phyloP scores from a whole-genome alignment of 2,888 invertebrate species.

The Diaphora mendica region DNA sequence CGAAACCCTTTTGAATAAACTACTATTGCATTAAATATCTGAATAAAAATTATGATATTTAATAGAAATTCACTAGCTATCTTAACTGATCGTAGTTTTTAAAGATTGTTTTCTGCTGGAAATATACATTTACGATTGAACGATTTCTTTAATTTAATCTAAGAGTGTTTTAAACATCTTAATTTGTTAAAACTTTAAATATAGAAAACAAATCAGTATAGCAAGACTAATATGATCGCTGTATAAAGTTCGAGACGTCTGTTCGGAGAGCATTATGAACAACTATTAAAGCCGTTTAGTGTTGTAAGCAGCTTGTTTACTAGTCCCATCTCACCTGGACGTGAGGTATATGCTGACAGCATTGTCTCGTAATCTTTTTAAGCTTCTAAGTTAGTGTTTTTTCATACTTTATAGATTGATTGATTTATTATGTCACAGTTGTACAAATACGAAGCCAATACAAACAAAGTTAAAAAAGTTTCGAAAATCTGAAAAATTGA shows the following conservation, averaged over 20 bases:
- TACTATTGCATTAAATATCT: too few relatives aligned
- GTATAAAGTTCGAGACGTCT: neutral
- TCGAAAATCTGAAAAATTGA: neutral
- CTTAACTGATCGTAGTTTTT: too few relatives aligned
- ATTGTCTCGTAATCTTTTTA: neutral
- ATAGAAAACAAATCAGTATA: neutral
- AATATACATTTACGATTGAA: neutral
- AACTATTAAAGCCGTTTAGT: conserved; percentile 12
- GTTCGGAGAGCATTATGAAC: conserved; percentile 2
- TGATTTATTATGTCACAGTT: neutral
- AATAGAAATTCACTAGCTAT: too few relatives aligned
- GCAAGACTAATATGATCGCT: neutral
- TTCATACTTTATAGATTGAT: neutral
- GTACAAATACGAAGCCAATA: neutral
- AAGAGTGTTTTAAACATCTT: too few relatives aligned
- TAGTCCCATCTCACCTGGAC: neutral
- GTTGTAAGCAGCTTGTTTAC: conserved; percentile 11
- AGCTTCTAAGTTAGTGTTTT: neutral
- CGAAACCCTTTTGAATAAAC: too few relatives aligned
- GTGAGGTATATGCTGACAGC: neutral
- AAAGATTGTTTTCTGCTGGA: neutral
- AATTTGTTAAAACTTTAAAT: neutral
- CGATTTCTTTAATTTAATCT: too few relatives aligned
- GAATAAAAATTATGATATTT: too few relatives aligned
- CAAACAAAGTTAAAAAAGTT: neutral